Evolutionary conservation across 2,797 vertebrate species (phyloP), one percentile per base, ranked within the genome.

Genomic region (Catamblyrhynchus diadema): DNA sequence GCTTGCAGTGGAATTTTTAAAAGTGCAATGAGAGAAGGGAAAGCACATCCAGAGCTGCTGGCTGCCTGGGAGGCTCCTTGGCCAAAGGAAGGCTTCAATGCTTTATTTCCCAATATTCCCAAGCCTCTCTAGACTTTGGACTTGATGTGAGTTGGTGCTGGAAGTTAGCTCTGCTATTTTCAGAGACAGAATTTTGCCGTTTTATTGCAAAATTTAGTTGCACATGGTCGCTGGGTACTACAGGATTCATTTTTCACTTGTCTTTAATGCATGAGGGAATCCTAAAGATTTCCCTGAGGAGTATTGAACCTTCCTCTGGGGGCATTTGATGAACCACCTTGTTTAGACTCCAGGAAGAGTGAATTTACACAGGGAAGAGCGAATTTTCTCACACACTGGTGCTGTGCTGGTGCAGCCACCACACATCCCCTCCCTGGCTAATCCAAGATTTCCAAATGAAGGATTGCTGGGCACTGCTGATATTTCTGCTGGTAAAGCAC

Each of bases 291-390:
- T 61, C 37, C 39, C 15, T 4, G 3, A 12, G 72, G 45, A 71
- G n/a, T 10, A 7, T 0, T 19, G 22, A 12, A n/a, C 17, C 18
- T 71, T 37, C 32, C 47, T 82, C 48, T 44, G 53, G 33, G 18
- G 8, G 3, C 3, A 0, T 45, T 51, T 41, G 24, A 14, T 53
- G 50, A 65, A 47, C 9, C 50, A 51, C 23, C 20, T 32, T 6
- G 0, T 17, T 28, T 1, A 39, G 33, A 8, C 10, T 1, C 1
- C 42, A 44, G n/a, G 14, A 33, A 3, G 0, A 3, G 37, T 21
- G 39, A 3, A 5, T 64, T 54, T 20, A 47, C 22, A 47, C 45
- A 47, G 23, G 45, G 22, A 24, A 47, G 23, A 25, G 45, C 25
- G 23, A 47, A 24, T 47, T 47, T 47, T 8, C 45, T 14, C 45